A percentile compares a stretch with the other conserved stretches of the same genome.
phyloP scores from a whole-genome alignment of 2,797 vertebrate genomes.

The Intellagama lesueurii region DNA sequence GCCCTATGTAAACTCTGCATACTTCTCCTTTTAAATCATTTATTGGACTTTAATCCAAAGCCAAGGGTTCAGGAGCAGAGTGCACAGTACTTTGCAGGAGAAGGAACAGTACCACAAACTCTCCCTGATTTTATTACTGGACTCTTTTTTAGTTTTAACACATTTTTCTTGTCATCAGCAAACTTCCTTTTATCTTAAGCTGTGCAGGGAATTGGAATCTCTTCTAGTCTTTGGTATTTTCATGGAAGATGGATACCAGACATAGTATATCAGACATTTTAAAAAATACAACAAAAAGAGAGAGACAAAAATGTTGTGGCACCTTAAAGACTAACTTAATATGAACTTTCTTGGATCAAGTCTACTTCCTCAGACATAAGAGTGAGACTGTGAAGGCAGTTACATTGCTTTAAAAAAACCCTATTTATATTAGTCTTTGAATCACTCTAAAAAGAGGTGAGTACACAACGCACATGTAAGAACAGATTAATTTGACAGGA shows the following conservation, averaged over 20 bases:
- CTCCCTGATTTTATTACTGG: slow-evolving; percentile 19
- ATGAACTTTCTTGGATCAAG: too few species aligned
- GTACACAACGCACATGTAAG: too few species aligned
- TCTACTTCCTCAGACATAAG: too few species aligned
- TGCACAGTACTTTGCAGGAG: slow-evolving; percentile 34
- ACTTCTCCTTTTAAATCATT: slow-evolving; percentile 60
- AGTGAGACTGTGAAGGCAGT: too few species aligned
- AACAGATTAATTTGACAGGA: too few species aligned
- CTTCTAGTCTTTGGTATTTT: slow-evolving; percentile 1
- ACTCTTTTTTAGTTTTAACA: slow-evolving; percentile 30
- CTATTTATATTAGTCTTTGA: too few species aligned
- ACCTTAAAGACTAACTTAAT: too few species aligned
- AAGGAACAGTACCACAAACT: slow-evolving; percentile 17
- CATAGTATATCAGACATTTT: too few species aligned
- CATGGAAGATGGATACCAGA: slow-evolving; percentile 9
- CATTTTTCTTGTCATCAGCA: background rate
- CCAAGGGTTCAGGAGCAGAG: slow-evolving; percentile 32
- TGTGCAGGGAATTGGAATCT: background rate
- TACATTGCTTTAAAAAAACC: too few species aligned
- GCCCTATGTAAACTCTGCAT: slow-evolving; percentile 54
- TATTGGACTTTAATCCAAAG: slow-evolving; percentile 51
- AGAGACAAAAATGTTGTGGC: too few species aligned
- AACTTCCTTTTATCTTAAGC: slow-evolving; percentile 12
- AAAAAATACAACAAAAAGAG: too few species aligned
- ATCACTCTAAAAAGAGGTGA: too few species aligned